Conservation (phyloP, 2,113 vertebrate genomes). For the Conger conger region DNA sequence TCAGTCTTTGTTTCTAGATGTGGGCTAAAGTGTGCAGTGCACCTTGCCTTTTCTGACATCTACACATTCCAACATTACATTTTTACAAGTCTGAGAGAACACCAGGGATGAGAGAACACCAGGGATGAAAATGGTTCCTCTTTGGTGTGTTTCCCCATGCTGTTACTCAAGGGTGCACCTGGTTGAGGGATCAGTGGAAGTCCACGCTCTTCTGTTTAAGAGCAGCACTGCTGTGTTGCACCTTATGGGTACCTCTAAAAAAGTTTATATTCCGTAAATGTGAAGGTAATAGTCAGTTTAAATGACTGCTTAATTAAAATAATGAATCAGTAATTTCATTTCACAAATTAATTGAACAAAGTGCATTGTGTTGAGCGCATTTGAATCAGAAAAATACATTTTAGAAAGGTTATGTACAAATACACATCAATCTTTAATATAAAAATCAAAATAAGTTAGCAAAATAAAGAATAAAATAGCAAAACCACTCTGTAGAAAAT, state of each 20-base stretch:
- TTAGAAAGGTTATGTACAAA: slow-evolving; percentile 70
- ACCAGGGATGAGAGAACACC: too few relatives aligned
- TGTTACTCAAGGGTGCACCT: neutral
- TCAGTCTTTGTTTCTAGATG: too few relatives aligned
- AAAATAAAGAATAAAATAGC: slow-evolving; percentile 83
- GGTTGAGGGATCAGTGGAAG: neutral
- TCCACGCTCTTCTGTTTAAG: neutral
- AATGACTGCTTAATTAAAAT: neutral
- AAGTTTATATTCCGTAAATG: neutral
- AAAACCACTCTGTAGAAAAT: slow-evolving; percentile 87
- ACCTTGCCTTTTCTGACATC: too few relatives aligned
- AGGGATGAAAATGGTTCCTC: neutral
- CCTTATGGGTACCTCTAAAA: neutral
- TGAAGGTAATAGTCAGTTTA: neutral
- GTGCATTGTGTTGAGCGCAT: neutral
- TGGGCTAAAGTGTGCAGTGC: too few relatives aligned
- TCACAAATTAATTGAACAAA: too few relatives aligned
- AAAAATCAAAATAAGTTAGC: slow-evolving; percentile 93
- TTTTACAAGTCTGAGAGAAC: too few relatives aligned
- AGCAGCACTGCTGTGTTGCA: neutral
- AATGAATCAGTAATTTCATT: too few relatives aligned
- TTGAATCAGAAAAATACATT: slow-evolving; percentile 43
- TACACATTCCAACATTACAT: too few relatives aligned
- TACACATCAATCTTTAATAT: slow-evolving; percentile 92
- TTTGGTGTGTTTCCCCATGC: neutral